Base-by-base conservation (phyloP, 2,113 vertebrate genomes). In the Emberiza fucata region DNA sequence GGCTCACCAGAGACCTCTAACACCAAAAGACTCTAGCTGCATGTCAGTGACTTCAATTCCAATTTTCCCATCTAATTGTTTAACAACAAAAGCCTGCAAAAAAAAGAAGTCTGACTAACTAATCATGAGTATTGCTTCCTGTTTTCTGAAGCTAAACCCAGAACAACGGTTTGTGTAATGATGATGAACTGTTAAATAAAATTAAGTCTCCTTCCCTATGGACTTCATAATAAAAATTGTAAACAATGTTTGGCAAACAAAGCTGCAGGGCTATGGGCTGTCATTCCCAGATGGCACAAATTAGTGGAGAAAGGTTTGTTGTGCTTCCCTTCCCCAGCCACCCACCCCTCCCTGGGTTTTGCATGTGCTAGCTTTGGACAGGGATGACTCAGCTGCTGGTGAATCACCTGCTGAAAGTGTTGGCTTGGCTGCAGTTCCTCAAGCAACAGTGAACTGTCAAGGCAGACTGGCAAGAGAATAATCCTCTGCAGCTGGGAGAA, bases 351-450 rank as follows among this genome's bases (percentile, higher is more conserved):
- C 54, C 45, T 24, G 45, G 35, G 14, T 92, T 94, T 61, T 90
- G 82, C 82, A 77, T 85, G 78, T 88, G n/a, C 85, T 90, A 22
- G 54, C 35, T 71, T 83, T 88, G 76, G 83, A 73, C 10, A 12
- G 76, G 64, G 45, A 21, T 95, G 88, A 93, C 54, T 96, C 88
- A 90, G 80, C 91, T 93, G 91, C 68, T 88, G 71, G 88, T 96
- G 88, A 97, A 94, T 97, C 96, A 97, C 96, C 95, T 97, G 96
- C 92, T 93, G 23, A 25, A 70, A 90, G 39, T 33, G 54, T 53
- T 35, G 21, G 45, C 35, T 73, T 90, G 86, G 88, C 71, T 80
- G 50, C 14, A 7, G 66, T 69, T 88, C 54, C 59, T 90, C 33
- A 9, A 87, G 57, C 59, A 61, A 39, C 37, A 70, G 54, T 28